Percentiles rank a stretch among this genome's conserved stretches.
Conservation (phyloP, 2,797 vertebrate species). For the Gallinago solitaria region DNA sequence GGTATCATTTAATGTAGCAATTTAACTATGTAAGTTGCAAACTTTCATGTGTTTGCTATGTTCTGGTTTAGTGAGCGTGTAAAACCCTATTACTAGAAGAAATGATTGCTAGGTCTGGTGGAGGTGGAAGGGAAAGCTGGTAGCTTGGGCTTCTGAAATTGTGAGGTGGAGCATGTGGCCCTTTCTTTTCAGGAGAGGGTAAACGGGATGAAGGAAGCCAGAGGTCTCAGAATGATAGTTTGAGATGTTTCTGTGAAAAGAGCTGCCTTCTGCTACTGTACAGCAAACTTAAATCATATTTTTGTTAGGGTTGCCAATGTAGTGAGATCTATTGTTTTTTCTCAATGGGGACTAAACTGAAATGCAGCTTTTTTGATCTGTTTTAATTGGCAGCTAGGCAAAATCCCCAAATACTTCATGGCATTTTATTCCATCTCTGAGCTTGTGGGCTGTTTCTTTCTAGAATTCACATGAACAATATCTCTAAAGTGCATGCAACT, state of each 20-base stretch:
- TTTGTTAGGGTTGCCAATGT: not conserved
- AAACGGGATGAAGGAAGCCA: not conserved
- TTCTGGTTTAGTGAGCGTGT: not conserved
- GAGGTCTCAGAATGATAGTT: accelerated
- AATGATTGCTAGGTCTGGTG: not conserved
- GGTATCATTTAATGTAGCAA: not conserved
- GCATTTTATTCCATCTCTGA: not conserved
- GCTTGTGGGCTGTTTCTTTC: not conserved
- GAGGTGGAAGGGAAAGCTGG: not conserved
- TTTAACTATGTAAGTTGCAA: accelerated
- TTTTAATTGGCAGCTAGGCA: not conserved
- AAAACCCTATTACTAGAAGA: accelerated
- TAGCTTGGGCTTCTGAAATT: not conserved
- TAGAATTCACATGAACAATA: not conserved
- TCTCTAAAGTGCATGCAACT: not conserved
- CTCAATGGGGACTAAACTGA: not conserved
- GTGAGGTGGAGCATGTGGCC: not conserved
- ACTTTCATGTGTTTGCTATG: not conserved
- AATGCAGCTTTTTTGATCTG: not conserved
- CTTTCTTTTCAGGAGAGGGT: not conserved
- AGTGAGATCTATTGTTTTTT: not conserved
- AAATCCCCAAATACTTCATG: not conserved
- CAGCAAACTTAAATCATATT: not conserved
- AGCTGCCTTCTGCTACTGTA: not conserved
- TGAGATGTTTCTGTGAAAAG: not conserved